Base-by-base conservation (phyloP, 2,888 invertebrate species). In the Microchrysa polita region DNA sequence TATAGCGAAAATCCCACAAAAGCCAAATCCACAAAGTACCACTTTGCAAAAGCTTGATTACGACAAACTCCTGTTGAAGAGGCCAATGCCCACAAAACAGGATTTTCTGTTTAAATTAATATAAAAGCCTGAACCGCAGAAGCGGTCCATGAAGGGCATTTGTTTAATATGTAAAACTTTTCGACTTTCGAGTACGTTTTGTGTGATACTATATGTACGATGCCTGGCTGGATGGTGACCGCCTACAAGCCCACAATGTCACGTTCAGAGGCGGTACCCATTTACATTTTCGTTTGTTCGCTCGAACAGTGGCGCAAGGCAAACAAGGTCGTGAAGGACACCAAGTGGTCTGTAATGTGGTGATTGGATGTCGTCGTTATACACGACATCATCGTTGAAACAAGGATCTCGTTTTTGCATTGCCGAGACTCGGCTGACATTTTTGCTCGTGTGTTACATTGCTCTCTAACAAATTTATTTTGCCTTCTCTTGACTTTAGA, bases 261-360 rank as follows among this genome's bases (percentile, higher is more conserved):
- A 75, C 75, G 75, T 75, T 72, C 63, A 74, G 67, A 75, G 75
- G 75, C 75, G 75, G 72, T 72, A 22, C 75, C 75, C 74, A 75
- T 74, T 75, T 75, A 75, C 72, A 69, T 69, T 57, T n/a, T 57
- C 40, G 69, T 20, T 57, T 34, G 69, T 20, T 55, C 57, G 55
- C 57, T 57, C 16, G 59, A 72, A 72, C 42, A 34, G 48, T 72
- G 72, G 60, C 59, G 60, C 72, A 72, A 72, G 72, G 60, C 59
- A 72, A 72, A 72, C 72, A 60, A 60, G 60, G 72, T 72, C 59
- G 60, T 44, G 59, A 18, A 67, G 60, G 59, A 72, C 59, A n/a
- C n/a, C 44, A 44, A 72, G 48, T 73, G 44, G 55, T 74, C 69
- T 55, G 67, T 72, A 74, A 74, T 74, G 63, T 74, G 72, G 55